Base-by-base conservation (phyloP, 2,888 invertebrate genomes). In the Girardia tigrina region DNA sequence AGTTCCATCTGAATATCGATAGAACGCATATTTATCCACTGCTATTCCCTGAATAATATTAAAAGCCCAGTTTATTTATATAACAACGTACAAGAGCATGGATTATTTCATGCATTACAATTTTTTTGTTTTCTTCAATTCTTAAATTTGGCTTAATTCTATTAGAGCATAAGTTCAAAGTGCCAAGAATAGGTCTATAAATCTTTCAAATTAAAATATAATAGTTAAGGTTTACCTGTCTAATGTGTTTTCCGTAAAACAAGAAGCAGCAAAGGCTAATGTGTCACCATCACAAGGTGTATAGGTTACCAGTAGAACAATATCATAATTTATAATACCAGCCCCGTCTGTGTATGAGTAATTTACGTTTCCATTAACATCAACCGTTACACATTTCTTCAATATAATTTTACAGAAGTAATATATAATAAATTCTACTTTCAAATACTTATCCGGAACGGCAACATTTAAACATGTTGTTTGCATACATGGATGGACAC, bases 101-200 rank as follows among this genome's bases (percentile, higher is more conserved):
- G 4, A 56, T 56, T 20, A 56, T 56, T 56, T 56, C 56, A 56
- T 56, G 56, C 6, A 56, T 56, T 56, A 56, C n/a, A 56, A 56
- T 8, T 56, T 56, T 56, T 4, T 6, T 56, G 23, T 56, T 56
- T n/a, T 56, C 56, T 56, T 56, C 23, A 20, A 56, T 23, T 56
- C 56, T 56, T 4, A 56, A 16, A 56, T 56, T 56, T 20, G 56
- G 20, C 4, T 8, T 4, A 16, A 56, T 4, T 56, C 4, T 16
- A 56, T 56, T n/a, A 12, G 56, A 56, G n/a, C 56, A 56, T n/a
- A 56, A n/a, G 23, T 56, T 56, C 6, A 56, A 20, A 4, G 23
- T 23, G 23, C 56, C 56, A n/a, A 56, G 56, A 12, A 56, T 56
- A 2, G 56, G 56, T 56, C 56, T 56, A 16, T 56, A 8, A n/a